Percentiles rank a stretch among this genome's conserved stretches.
These are phyloP conservation scores for Lynx canadensis DNA, from an alignment of 2,113 vertebrate genomes.

Conservation along the genomic window DNA sequence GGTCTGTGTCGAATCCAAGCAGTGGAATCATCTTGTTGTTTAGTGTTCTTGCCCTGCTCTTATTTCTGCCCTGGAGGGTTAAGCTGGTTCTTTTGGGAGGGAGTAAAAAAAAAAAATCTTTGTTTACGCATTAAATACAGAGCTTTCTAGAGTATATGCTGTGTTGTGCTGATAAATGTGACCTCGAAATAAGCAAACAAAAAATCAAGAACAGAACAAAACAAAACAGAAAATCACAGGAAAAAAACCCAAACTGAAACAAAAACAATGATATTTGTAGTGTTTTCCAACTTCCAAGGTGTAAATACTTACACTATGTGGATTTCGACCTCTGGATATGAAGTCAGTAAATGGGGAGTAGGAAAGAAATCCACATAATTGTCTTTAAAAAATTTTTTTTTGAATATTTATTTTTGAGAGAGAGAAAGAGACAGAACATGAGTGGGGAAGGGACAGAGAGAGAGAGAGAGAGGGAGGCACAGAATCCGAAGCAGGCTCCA, in stretches of 20 bases:
- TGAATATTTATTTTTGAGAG: too few relatives aligned
- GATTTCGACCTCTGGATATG: neutral
- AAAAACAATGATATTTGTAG: neutral
- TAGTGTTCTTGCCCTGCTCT: neutral
- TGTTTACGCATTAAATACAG: neutral
- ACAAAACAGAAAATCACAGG: neutral
- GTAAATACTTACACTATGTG: neutral
- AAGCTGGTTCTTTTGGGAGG: neutral
- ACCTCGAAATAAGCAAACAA: neutral
- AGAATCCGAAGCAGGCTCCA: too few relatives aligned
- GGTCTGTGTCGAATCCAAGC: neutral
- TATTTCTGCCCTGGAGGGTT: neutral
- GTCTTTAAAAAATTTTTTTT: neutral
- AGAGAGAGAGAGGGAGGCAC: too few relatives aligned
- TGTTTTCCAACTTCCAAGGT: neutral
- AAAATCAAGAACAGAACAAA: neutral
- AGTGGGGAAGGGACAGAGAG: too few relatives aligned
- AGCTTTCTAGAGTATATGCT: neutral
- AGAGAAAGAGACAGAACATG: too few relatives aligned
- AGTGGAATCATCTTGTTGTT: neutral
- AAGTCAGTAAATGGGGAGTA: neutral
- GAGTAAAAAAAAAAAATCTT: neutral
- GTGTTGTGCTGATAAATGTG: neutral
- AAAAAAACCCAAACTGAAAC: neutral
- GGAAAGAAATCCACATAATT: neutral